Conservation (phyloP, 2,797 vertebrate species). For the Mionectes olivaceus region DNA sequence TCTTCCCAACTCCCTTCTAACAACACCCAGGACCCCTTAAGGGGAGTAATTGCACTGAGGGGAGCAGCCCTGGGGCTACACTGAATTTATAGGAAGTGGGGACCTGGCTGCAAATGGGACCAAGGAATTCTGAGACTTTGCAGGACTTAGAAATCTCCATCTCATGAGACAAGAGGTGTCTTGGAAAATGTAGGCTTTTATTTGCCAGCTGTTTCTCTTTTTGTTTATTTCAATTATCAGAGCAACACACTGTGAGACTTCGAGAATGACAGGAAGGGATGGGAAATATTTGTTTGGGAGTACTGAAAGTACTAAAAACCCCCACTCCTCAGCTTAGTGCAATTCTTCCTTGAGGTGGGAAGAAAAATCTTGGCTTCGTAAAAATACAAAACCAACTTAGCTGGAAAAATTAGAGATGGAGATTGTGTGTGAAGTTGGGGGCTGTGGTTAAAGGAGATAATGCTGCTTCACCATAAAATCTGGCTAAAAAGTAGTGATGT, state of each 20-base stretch:
- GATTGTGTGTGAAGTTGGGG: accelerated
- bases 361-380: background rate
- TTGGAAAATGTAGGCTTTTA: background rate
- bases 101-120: background rate
- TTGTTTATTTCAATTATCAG: background rate
- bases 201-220: background rate
- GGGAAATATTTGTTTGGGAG: background rate
- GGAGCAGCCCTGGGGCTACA: accelerated
- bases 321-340: background rate
- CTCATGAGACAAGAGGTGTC: background rate
- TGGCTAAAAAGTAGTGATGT: background rate
- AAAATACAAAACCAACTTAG: background rate
- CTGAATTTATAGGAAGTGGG: background rate
- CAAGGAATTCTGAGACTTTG: background rate
- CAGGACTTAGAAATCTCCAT: background rate
- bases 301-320: background rate
- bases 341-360: accelerated
- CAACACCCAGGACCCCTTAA: accelerated
- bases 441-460: accelerated
- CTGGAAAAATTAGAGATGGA: accelerated
- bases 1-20: background rate
- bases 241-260: background rate
- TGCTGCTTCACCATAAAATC: background rate
- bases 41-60: accelerated
- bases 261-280: background rate